A percentile compares a stretch with the other conserved stretches of the same genome.
Conservation (phyloP, 2,797 vertebrate species). For the Toxotes lorentzi region DNA sequence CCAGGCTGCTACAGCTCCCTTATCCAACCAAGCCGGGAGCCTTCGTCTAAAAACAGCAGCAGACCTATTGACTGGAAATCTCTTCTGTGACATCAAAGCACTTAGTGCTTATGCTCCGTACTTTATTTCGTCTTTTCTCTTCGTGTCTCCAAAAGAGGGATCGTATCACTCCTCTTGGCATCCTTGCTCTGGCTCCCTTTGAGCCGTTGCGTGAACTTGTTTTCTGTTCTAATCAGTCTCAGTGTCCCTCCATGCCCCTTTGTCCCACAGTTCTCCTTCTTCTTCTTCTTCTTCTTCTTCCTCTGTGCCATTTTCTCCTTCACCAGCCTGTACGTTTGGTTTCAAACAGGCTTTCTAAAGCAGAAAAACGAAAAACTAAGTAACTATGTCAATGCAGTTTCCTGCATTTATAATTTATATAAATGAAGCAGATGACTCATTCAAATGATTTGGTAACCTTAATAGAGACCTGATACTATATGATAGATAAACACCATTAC, state of each 20-base stretch:
- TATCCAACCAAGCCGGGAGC: conserved; percentile 46
- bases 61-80: conserved; percentile 68
- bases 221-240: neutral
- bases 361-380: neutral
- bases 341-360: too few relatives aligned
- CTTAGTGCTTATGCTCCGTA: conserved; percentile 55
- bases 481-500: too few relatives aligned
- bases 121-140: conserved; percentile 47
- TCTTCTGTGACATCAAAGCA: conserved; percentile 65
- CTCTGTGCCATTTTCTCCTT: neutral
- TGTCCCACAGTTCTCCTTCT: neutral
- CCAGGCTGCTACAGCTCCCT: conserved; percentile 41
- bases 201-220: conserved; percentile 7
- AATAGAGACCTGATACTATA: too few relatives aligned
- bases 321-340: neutral
- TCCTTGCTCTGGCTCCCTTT: neutral
- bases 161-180: conserved; percentile 12
- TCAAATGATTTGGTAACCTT: too few relatives aligned
- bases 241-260: neutral
- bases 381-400: neutral
- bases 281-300: neutral
- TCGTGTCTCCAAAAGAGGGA: conserved; percentile 23
- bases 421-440: neutral
- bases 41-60: conserved; percentile 64
- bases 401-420: too few relatives aligned